Evolutionary conservation across 2,113 vertebrate species (phyloP).

Genomic region (Crotalus helleri): DNA sequence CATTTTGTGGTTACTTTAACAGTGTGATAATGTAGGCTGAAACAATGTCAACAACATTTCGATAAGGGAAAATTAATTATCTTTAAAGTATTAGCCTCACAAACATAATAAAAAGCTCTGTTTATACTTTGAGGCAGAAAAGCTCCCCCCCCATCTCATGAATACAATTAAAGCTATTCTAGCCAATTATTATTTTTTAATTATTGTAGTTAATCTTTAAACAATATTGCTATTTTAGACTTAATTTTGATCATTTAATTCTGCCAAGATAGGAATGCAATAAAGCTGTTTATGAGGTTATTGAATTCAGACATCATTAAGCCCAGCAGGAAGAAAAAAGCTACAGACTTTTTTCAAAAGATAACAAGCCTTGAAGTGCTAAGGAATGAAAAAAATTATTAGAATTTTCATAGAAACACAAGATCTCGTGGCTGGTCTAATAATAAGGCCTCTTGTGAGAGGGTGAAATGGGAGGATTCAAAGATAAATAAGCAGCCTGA

Average conservation of each 20-base stretch:
- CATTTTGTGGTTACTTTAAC: not conserved
- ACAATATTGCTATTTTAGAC: conserved; percentile 1
- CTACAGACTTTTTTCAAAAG: conserved; percentile 27
- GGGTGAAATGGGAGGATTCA: conserved; percentile 1
- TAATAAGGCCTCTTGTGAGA: not conserved
- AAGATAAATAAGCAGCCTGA: conserved; percentile 6
- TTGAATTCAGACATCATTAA: not conserved
- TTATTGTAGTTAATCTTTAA: not conserved
- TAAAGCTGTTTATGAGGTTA: not conserved
- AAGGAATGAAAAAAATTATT: not conserved
- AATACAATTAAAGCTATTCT: not conserved
- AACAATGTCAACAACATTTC: not conserved
- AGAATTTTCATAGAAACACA: conserved; percentile 25
- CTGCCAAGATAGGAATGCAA: not conserved
- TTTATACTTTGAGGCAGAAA: not conserved
- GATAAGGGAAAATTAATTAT: not conserved
- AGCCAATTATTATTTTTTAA: not conserved
- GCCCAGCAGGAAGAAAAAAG: conserved; percentile 3
- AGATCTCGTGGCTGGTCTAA: not conserved
- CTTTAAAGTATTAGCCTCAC: not conserved
- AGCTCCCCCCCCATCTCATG: not conserved
- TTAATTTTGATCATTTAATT: not conserved
- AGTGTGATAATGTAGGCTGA: not conserved
- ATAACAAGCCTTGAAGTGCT: conserved; percentile 10
- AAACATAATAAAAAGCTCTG: not conserved